Conservation (phyloP, 1,140 invertebrate species). For the Hycleus phaleratus region DNA sequence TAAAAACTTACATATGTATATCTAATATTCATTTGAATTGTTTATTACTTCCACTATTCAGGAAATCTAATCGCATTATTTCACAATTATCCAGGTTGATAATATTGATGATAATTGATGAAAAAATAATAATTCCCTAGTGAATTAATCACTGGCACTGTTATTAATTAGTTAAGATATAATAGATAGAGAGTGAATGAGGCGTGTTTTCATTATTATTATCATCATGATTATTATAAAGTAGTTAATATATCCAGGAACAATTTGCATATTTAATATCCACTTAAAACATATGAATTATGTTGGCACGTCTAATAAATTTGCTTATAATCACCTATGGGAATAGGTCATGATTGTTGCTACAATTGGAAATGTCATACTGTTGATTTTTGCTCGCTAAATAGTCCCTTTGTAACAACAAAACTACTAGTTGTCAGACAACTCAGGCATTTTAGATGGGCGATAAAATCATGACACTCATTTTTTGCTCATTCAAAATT, state of each 20-base stretch:
- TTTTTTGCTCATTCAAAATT: not conserved
- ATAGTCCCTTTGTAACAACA: not conserved
- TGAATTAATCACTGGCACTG: too few relatives aligned
- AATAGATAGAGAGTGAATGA: conserved; percentile 1
- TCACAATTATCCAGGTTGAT: too few relatives aligned
- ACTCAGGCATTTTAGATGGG: not conserved
- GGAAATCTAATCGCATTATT: too few relatives aligned
- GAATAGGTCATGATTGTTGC: conserved; percentile 18
- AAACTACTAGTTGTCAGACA: not conserved
- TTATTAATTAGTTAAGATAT: conserved; percentile 3
- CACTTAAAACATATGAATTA: conserved; percentile 18
- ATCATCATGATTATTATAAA: too few relatives aligned
- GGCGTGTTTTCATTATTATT: conserved; percentile 8
- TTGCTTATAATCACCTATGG: conserved; percentile 9
- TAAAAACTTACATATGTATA: too few relatives aligned
- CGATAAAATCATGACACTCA: not conserved
- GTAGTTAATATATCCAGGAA: conserved; percentile 12
- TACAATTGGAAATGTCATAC: conserved; percentile 5
- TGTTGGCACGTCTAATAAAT: conserved; percentile 18
- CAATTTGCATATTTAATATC: conserved; percentile 23
- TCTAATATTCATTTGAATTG: too few relatives aligned
- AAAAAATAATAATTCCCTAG: too few relatives aligned
- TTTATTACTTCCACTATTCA: too few relatives aligned
- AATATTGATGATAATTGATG: too few relatives aligned
- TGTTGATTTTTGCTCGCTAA: not conserved